Evolutionary conservation across 2,888 invertebrate genomes (phyloP), one percentile per base, ranked within the genome.

Genomic region (Caenorhabditis uteleia): DNA sequence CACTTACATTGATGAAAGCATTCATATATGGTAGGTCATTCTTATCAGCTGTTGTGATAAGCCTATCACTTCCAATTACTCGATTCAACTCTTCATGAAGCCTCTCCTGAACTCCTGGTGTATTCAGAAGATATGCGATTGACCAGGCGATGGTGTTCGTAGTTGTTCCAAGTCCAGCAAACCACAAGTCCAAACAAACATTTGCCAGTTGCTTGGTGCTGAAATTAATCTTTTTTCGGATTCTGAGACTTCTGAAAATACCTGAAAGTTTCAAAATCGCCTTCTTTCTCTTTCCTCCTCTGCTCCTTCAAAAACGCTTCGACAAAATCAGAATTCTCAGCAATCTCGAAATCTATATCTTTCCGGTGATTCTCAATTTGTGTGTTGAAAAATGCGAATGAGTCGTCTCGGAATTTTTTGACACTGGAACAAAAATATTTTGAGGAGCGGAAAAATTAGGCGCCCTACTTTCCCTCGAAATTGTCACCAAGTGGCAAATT

Each of bases 21-120:
- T 58, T 53, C 10, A 39, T 38, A 21, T 70, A 74, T 4, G 58
- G 53, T 16, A 74, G 50, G 29, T 64, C 16, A 5, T 38, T 47
- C 34, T 61, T 68, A 25, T 74, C 74, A n/a, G 55, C 42, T 43
- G 60, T 61, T 6, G 58, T 70, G 10, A 74, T 53, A 7, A 55
- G 10, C 12, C 66, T 36, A 31, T 70, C 73, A 29, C 54, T 59
- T 18, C 68, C 70, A 20, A 73, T 68, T 14, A 73, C 70, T 20
- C 53, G 16, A 23, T 68, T 58, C 39, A 74, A 20, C 36, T 74
- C 74, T 26, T 68, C 58, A 16, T 71, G 73, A 1, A 71, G 21
- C 34, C 55, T 68, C 23, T 42, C 45, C 31, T 74, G 74, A 23
- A 51, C 58, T 1, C 56, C 49, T 5, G 44, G 58, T 21, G 69